Conservation (phyloP, 2,797 vertebrate genomes). For the Podargus strigoides region DNA sequence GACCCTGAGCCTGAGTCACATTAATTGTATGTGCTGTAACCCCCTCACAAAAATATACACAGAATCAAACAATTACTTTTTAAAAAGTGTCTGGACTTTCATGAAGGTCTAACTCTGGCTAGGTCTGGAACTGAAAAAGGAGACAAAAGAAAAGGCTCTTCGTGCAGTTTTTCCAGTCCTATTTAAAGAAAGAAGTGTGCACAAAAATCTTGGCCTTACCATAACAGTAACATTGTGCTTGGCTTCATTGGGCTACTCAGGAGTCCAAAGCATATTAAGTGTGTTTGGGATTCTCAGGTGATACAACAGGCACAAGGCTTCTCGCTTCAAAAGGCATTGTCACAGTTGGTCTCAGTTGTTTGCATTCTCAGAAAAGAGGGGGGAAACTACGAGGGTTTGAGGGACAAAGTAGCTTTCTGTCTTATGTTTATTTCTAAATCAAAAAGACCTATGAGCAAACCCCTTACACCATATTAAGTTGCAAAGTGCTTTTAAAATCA, state of each 20-base stretch:
- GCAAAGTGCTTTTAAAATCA: not conserved
- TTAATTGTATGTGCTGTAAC: not conserved
- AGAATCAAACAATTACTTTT: slow-evolving; percentile 33
- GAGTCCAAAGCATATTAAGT: not conserved
- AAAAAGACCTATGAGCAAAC: not conserved
- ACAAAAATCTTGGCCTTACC: not conserved
- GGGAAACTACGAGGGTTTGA: not conserved
- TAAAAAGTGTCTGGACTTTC: not conserved
- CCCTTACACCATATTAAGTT: not conserved
- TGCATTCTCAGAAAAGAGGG: not conserved
- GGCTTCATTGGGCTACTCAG: not conserved
- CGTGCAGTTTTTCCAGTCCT: not conserved
- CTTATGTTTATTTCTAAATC: not conserved
- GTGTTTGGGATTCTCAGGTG: not conserved
- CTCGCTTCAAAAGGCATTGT: not conserved
- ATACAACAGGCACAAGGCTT: not conserved
- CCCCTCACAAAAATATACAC: not conserved
- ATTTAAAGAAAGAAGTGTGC: not conserved
- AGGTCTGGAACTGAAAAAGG: slow-evolving; percentile 6
- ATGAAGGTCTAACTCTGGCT: not conserved
- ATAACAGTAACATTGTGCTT: slow-evolving; percentile 38
- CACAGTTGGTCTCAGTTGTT: not conserved
- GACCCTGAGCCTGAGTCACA: slow-evolving; percentile 44
- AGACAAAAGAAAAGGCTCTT: slow-evolving; percentile 9
- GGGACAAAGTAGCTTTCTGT: not conserved